A percentile compares a stretch with the other conserved stretches of the same genome.
Conservation (phyloP, 2,888 invertebrate genomes). For the Hirtodrosophila cameraria region DNA sequence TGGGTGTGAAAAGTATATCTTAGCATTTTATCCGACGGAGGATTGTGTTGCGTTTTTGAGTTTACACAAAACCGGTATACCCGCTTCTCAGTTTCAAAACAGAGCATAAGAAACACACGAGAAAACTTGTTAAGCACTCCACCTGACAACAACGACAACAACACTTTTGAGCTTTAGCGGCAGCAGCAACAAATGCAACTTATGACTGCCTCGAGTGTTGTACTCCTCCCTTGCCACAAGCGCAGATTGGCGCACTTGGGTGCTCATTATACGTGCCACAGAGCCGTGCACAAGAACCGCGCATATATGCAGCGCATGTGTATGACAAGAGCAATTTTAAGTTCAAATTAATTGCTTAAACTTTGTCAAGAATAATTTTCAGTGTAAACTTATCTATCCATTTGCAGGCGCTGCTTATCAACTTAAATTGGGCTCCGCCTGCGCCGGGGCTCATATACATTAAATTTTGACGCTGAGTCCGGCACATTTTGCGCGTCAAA, state of each 20-base stretch:
- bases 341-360: slow-evolving; percentile 34
- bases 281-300: background rate
- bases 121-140: slow-evolving; percentile 34
- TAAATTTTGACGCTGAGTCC: slow-evolving; percentile 47
- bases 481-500: slow-evolving; percentile 83
- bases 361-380: slow-evolving; percentile 40
- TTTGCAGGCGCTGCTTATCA: slow-evolving; percentile 49
- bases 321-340: slow-evolving; percentile 8
- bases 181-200: slow-evolving; percentile 4
- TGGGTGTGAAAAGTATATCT: too few relatives aligned
- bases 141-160: slow-evolving; percentile 18
- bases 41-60: too few relatives aligned
- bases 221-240: slow-evolving; percentile 3
- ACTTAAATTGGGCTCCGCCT: slow-evolving; percentile 1
- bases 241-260: slow-evolving; percentile 24
- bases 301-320: slow-evolving; percentile 8
- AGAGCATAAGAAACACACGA: background rate
- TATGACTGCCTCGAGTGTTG: slow-evolving; percentile 42
- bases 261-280: slow-evolving; percentile 41
- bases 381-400: slow-evolving; percentile 51
- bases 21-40: too few relatives aligned
- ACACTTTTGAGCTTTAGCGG: slow-evolving; percentile 14
- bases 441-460: slow-evolving; percentile 2
- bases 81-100: too few relatives aligned
- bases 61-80: too few relatives aligned